Conservation (phyloP, 1,140 invertebrate species). For the Harpegnathos saltator region DNA sequence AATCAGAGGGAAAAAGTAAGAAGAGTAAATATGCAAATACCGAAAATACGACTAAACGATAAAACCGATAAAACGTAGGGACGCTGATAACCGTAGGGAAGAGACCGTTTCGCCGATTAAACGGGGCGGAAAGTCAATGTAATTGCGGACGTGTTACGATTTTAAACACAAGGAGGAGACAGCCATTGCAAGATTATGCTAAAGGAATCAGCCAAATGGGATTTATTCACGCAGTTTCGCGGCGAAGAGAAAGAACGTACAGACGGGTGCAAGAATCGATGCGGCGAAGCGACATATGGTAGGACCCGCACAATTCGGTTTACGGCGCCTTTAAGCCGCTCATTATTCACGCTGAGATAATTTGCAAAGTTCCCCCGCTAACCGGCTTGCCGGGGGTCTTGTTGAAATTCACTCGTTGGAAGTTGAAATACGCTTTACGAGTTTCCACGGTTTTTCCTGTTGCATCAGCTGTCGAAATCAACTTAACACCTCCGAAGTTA, state of each 20-base stretch:
- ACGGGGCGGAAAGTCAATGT: too few relatives aligned
- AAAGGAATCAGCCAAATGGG: neutral
- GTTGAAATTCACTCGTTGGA: constrained; percentile 31
- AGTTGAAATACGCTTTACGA: constrained; percentile 19
- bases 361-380: constrained; percentile 25
- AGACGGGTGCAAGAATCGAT: neutral
- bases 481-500: constrained; percentile 30
- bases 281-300: neutral
- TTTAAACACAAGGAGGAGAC: neutral
- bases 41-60: too few relatives aligned
- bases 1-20: too few relatives aligned
- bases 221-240: neutral
- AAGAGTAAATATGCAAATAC: too few relatives aligned
- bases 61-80: too few relatives aligned
- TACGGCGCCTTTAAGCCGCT: neutral
- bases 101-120: too few relatives aligned
- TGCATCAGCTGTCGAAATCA: constrained; percentile 27
- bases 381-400: neutral
- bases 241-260: neutral
- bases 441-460: constrained; percentile 26
- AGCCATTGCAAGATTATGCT: neutral
- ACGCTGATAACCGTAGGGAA: too few relatives aligned
- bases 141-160: neutral
- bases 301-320: neutral
- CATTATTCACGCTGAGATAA: constrained; percentile 34